Evolutionary conservation across 2,113 vertebrate species (phyloP).

Genomic region (Bubo bubo): DNA sequence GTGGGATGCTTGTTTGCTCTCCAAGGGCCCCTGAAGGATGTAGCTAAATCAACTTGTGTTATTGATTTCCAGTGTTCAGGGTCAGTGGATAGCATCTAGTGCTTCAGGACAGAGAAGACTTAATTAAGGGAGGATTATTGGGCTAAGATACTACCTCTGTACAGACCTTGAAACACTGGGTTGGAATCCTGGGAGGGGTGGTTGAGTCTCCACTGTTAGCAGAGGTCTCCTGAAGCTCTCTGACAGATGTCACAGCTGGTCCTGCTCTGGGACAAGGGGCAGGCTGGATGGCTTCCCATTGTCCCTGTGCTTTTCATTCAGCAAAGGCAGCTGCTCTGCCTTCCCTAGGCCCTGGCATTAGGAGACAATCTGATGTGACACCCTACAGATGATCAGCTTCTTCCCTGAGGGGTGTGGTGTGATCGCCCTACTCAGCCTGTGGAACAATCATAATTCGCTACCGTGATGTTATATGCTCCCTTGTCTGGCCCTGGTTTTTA

Average conservation of each 20-base stretch:
- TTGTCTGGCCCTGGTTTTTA: neutral
- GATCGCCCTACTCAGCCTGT: neutral
- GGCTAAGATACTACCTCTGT: neutral
- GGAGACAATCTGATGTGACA: neutral
- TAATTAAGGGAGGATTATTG: conserved; percentile 1
- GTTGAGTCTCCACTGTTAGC: rapidly evolving
- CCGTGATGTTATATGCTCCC: neutral
- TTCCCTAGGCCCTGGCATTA: neutral
- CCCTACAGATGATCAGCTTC: neutral
- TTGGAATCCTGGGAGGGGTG: neutral
- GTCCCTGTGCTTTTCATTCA: neutral
- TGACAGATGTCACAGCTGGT: neutral
- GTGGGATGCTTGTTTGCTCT: neutral
- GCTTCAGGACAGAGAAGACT: conserved; percentile 1
- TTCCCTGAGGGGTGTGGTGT: neutral
- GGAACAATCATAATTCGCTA: neutral
- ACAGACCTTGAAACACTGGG: neutral
- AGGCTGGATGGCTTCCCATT: neutral
- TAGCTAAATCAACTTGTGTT: conserved; percentile 2
- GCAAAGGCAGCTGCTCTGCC: neutral
- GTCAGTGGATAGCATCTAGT: neutral
- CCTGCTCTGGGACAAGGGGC: neutral
- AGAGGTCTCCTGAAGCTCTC: neutral
- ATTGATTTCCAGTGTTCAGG: neutral
- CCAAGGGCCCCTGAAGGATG: neutral